Evolutionary conservation across 1,140 invertebrate genomes (phyloP).

Genomic region (Drosophila ohnishii): DNA sequence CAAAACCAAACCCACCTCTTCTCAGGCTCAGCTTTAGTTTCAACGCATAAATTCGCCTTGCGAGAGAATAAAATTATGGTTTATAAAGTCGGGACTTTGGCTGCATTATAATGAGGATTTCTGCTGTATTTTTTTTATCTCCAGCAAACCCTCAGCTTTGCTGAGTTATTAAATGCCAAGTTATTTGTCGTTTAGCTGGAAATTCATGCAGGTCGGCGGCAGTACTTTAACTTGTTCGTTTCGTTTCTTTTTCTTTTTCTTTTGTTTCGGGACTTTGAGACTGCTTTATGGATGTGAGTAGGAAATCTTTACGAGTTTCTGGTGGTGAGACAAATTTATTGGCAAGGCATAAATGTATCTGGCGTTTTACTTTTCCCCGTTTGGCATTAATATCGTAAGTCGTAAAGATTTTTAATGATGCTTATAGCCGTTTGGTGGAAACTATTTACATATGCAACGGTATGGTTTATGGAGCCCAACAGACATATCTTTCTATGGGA

Average conservation of each 20-base stretch:
- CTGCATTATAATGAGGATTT: constrained; percentile 64
- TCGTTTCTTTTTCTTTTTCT: neutral
- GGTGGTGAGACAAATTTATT: constrained; percentile 73
- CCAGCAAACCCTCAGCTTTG: constrained; percentile 25
- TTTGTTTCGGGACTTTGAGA: constrained; percentile 38
- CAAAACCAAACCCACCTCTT: constrained; percentile 4
- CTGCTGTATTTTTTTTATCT: no score
- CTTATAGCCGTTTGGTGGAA: constrained; percentile 51
- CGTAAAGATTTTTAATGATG: constrained; percentile 75
- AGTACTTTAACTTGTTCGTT: constrained; percentile 63
- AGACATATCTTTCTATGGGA: constrained; percentile 14
- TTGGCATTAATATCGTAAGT: constrained; percentile 69
- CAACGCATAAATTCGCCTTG: constrained; percentile 66
- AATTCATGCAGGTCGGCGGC: constrained; percentile 63
- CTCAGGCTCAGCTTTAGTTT: constrained; percentile 55
- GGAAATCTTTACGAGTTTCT: constrained; percentile 76
- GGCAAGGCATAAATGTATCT: constrained; percentile 74
- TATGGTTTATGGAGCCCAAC: constrained; percentile 32
- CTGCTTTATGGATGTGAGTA: constrained; percentile 77
- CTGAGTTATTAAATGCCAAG: constrained; percentile 80
- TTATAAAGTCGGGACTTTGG: constrained; percentile 56
- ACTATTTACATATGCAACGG: constrained; percentile 70
- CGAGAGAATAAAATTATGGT: constrained; percentile 72
- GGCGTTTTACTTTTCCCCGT: constrained; percentile 17
- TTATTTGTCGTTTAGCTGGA: constrained; percentile 81